These are phyloP conservation scores for Serilophus lunatus DNA, from an alignment of 2,113 vertebrate species.

Conservation along the genomic window DNA sequence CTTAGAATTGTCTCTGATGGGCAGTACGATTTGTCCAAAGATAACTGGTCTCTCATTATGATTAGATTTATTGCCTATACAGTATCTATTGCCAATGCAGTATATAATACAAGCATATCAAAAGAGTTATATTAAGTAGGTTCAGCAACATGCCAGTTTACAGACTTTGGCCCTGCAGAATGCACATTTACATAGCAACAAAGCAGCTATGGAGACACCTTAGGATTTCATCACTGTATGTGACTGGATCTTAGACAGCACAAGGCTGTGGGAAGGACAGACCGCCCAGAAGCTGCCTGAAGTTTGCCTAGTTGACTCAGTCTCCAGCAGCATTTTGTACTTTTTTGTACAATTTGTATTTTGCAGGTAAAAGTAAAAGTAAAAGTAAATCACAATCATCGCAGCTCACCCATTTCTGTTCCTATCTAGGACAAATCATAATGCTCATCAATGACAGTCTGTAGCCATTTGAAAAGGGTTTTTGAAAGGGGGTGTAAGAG, in stretches of 20 bases:
- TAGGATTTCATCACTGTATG: background rate
- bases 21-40: background rate
- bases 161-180: background rate
- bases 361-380: too few species aligned
- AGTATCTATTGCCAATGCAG: background rate
- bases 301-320: background rate
- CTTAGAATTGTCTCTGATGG: background rate
- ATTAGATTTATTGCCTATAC: background rate
- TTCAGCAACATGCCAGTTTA: fast-evolving
- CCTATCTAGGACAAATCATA: background rate
- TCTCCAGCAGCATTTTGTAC: background rate
- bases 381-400: background rate
- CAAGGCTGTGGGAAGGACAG: background rate
- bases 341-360: too few species aligned
- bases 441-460: too few species aligned
- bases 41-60: background rate
- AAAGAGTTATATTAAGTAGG: background rate
- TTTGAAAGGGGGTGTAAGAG: too few species aligned
- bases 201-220: background rate
- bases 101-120: background rate
- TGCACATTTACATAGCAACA: background rate
- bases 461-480: too few species aligned
- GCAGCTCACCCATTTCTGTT: too few species aligned
- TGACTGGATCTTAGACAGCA: background rate
- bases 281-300: background rate